Evolutionary conservation across 2,888 invertebrate species (phyloP).

Genomic region (Linnaemya tessellans): DNA sequence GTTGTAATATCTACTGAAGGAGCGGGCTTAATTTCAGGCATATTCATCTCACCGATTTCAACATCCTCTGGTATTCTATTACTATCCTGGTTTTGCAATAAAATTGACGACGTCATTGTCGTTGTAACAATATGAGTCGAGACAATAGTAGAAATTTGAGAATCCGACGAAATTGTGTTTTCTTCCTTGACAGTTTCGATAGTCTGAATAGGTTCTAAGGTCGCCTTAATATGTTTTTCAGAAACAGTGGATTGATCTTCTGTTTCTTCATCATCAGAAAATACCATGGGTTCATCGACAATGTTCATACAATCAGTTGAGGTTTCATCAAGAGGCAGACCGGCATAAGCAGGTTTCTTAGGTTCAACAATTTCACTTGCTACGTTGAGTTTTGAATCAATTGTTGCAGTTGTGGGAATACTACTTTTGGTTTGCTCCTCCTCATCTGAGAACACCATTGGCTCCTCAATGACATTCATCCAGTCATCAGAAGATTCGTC

Average conservation of each 20-base stretch:
- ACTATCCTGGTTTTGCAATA: slow-evolving; percentile 13
- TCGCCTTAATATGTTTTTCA: slow-evolving; percentile 21
- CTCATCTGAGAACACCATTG: slow-evolving; percentile 80
- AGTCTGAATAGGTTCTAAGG: neutral
- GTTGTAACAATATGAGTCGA: neutral
- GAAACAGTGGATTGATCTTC: neutral
- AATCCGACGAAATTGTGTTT: neutral
- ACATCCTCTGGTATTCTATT: neutral
- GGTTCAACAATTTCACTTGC: neutral
- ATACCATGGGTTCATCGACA: slow-evolving; percentile 80
- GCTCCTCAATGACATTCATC: slow-evolving; percentile 80
- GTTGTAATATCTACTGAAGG: neutral
- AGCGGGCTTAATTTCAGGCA: neutral
- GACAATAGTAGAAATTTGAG: neutral
- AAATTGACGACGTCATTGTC: neutral
- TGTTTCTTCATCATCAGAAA: slow-evolving; percentile 74
- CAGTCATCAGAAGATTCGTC: slow-evolving; percentile 79
- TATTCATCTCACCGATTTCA: neutral
- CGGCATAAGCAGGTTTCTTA: slow-evolving; percentile 69
- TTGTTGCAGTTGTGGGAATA: slow-evolving; percentile 2
- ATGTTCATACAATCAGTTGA: slow-evolving; percentile 79
- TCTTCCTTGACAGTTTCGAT: neutral
- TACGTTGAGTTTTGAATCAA: neutral
- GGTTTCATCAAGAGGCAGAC: slow-evolving; percentile 79
- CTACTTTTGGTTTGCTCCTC: slow-evolving; percentile 66